Evolutionary conservation across 2,797 vertebrate genomes (phyloP), one percentile per base, ranked within the genome.

Genomic region (Cheirogaleus major): DNA sequence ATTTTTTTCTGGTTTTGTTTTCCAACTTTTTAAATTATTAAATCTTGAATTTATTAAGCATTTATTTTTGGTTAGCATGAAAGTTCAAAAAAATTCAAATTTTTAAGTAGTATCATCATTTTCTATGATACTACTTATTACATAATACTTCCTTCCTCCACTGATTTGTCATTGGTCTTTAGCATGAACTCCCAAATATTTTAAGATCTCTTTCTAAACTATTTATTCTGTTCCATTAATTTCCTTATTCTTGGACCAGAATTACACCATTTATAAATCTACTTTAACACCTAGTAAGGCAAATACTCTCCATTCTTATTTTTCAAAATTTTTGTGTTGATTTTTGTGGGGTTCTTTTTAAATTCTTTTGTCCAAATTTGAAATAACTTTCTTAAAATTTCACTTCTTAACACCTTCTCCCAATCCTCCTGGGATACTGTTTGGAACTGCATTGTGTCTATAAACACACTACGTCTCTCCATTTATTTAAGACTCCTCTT

Each of bases 41-140:
- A 57, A 50, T 52, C 32, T 80, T 81, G 63, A 55, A 52, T 35
- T 88, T 75, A 87, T 35, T 84, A 86, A 96, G 18, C 8, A 30
- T 84, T 41, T 55, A 85, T 85, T 94, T 88, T 72, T 23, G 59
- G 20, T 17, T 61, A 30, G 55, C 72, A n/a, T 70, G 15, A 61
- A 93, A 92, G 32, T 73, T 93, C 41, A 89, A 78, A 93, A 72
- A 84, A 79, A 5, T 91, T 85, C 78, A 20, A 67, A 20, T n/a
- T 27, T 86, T 87, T 93, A 45, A 88, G 27, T 88, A 61, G 14
- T 25, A 52, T 61, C 18, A 22, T 57, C 55, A 55, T 45, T 89
- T 89, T 63, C 70, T 81, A 59, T 59, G 32, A 17, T 1, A 55
- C 13, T 2, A 9, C 18, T 73, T 59, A 67, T 8, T 84, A 25